Percentiles rank a stretch among this genome's conserved stretches.
phyloP scores from a whole-genome alignment of 2,113 vertebrate species.

The Chamaetylas fuelleborni region DNA sequence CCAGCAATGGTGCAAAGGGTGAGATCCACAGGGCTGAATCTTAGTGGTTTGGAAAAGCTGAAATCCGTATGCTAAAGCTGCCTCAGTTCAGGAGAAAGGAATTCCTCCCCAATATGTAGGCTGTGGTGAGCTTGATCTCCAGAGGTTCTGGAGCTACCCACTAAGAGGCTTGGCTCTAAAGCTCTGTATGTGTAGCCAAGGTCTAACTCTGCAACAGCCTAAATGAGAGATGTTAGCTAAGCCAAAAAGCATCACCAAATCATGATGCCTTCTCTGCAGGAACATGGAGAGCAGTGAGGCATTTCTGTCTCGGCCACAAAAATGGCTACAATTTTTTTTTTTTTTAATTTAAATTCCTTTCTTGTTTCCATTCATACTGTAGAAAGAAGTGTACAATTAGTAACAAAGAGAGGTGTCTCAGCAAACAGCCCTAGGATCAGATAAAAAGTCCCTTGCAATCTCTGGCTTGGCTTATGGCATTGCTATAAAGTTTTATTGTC shows the following conservation, averaged over 20 bases:
- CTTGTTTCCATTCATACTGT: background rate
- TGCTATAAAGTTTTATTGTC: conserved; percentile 6
- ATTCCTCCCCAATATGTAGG: background rate
- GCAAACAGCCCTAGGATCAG: background rate
- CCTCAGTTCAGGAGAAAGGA: background rate
- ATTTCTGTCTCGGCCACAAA: background rate
- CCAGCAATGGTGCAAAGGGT: background rate
- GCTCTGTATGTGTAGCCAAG: background rate
- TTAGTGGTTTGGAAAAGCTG: background rate
- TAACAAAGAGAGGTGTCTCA: background rate
- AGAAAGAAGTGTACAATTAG: background rate
- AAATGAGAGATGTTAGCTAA: background rate
- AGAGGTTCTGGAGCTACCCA: background rate
- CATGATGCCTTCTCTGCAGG: background rate
- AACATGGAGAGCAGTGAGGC: background rate
- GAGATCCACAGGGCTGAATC: background rate
- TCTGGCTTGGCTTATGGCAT: background rate
- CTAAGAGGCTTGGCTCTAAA: background rate
- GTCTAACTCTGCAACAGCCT: background rate
- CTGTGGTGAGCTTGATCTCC: background rate
- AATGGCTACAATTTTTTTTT: background rate
- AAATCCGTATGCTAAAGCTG: background rate
- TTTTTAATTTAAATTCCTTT: background rate
- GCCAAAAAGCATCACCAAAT: background rate
- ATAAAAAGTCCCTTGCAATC: background rate